Conservation (phyloP, 1,140 invertebrate genomes). For the Cyclargus thomasi region DNA sequence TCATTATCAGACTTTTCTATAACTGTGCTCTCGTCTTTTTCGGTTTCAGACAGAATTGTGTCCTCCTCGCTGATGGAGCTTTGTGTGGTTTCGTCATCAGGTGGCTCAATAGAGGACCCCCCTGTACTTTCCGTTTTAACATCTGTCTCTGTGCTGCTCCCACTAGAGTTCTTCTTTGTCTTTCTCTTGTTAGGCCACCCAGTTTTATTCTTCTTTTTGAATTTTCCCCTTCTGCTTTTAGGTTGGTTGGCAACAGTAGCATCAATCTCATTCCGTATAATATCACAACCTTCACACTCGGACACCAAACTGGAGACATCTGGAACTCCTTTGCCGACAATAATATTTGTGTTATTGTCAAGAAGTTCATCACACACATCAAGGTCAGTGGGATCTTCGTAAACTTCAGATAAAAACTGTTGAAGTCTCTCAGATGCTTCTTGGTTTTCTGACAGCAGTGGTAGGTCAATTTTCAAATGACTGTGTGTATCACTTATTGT, state of each 20-base stretch:
- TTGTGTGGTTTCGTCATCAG: conserved; percentile 46
- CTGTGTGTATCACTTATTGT: conserved; percentile 59
- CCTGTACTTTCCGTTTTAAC: conserved; percentile 47
- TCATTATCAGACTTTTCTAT: conserved; percentile 33
- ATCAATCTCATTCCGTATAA: conserved; percentile 61
- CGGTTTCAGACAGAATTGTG: conserved; percentile 42
- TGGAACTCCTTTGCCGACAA: conserved; percentile 44
- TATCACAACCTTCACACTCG: conserved; percentile 60
- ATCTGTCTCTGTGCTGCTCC: conserved; percentile 46
- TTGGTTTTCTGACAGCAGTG: conserved; percentile 45
- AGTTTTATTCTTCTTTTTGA: conserved; percentile 73
- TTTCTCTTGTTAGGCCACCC: conserved; percentile 71
- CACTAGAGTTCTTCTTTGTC: conserved; percentile 43
- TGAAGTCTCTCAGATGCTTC: conserved; percentile 62
- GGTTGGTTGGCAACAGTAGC: conserved; percentile 31
- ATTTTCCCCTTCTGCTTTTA: conserved; percentile 48
- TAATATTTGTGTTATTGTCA: conserved; percentile 45
- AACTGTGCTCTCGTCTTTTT: conserved; percentile 37
- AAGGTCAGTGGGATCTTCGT: conserved; percentile 62
- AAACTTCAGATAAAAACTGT: conserved; percentile 65
- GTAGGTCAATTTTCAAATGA: conserved; percentile 44
- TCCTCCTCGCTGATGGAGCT: conserved; percentile 49
- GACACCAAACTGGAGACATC: conserved; percentile 61
- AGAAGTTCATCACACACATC: conserved; percentile 57
- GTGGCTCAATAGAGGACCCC: conserved; percentile 47